phyloP scores from a whole-genome alignment of 2,888 invertebrate genomes.

The Eristalinus aeneus region DNA sequence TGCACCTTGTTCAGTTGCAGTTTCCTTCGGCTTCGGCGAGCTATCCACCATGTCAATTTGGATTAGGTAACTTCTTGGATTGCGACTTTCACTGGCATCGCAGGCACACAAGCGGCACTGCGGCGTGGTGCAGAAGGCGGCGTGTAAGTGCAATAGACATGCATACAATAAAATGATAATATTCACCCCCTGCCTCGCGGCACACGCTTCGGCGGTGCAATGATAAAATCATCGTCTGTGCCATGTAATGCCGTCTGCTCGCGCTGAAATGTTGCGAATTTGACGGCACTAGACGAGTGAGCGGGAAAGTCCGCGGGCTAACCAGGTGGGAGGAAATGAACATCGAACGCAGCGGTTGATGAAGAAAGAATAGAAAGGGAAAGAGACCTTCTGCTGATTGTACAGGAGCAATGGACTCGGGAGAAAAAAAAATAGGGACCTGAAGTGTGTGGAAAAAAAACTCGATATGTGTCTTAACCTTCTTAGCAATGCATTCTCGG shows the following conservation, averaged over 20 bases:
- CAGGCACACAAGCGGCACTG: conserved; percentile 11
- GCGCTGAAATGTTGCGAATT: not conserved
- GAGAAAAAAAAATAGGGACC: not conserved
- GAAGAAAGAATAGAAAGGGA: not conserved
- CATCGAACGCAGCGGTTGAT: not conserved
- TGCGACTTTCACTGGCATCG: conserved; percentile 54
- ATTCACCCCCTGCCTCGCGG: not conserved
- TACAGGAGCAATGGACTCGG: not conserved
- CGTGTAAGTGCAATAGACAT: conserved; percentile 30
- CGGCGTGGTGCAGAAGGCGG: not conserved
- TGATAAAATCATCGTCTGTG: not conserved
- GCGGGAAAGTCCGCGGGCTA: conserved; percentile 3
- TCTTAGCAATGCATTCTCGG: no score
- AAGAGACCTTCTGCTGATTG: not conserved
- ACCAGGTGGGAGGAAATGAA: not conserved
- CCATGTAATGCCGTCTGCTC: not conserved
- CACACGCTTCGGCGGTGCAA: not conserved
- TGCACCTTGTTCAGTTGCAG: not conserved
- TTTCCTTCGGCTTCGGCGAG: conserved; percentile 28
- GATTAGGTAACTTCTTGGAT: conserved; percentile 67
- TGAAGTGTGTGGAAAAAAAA: not conserved
- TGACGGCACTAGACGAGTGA: not conserved
- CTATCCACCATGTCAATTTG: conserved; percentile 56
- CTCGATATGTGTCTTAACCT: no score
- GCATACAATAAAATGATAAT: conserved; percentile 25